phyloP scores from a whole-genome alignment of 2,797 vertebrate genomes.

The Sebastes goodei region DNA sequence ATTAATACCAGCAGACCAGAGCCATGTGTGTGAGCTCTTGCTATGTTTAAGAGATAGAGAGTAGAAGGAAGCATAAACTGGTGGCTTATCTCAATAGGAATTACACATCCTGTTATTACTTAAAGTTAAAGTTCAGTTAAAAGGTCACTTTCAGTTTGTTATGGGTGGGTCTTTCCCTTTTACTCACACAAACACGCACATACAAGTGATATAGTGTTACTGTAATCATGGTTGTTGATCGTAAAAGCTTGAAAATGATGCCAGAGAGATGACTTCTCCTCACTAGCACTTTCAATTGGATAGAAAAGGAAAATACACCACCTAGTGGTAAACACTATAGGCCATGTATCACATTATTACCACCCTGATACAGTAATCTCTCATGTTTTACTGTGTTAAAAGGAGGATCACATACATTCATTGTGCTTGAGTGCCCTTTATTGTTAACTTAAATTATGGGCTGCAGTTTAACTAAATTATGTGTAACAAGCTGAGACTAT shows the following conservation, averaged over 20 bases:
- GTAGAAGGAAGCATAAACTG: background rate
- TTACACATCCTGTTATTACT: background rate
- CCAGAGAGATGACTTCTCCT: background rate
- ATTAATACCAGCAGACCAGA: background rate
- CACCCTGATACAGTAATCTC: background rate
- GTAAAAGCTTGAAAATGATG: background rate
- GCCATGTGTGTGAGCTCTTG: background rate
- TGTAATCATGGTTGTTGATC: background rate
- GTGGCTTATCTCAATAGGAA: background rate
- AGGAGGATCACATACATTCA: background rate
- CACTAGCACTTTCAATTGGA: background rate
- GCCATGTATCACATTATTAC: background rate
- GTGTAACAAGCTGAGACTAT: background rate
- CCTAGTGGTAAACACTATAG: conserved; percentile 28
- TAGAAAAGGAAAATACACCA: conserved; percentile 18
- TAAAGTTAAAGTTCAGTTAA: background rate
- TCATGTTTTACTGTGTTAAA: background rate
- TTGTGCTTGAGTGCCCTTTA: background rate
- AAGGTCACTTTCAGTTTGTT: background rate
- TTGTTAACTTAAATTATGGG: background rate
- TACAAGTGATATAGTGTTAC: rapidly evolving
- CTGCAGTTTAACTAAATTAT: background rate
- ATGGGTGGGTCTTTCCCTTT: background rate
- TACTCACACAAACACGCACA: background rate
- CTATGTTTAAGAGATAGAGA: background rate